Evolutionary conservation across 2,797 vertebrate genomes (phyloP).

Genomic region (Sphaeramia orbicularis): DNA sequence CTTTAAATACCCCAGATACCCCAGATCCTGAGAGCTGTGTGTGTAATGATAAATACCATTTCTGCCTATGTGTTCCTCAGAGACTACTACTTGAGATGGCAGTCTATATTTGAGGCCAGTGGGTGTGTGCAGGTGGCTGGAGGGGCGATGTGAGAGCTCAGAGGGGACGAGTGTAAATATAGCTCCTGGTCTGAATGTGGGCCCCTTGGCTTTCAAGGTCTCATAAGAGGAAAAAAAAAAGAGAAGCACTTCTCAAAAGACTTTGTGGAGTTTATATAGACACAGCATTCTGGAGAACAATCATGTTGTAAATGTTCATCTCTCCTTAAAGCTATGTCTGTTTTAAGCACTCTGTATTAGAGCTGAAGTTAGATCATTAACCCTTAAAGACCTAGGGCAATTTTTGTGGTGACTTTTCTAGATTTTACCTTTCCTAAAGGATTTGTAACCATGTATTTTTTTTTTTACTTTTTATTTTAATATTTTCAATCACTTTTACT

Average conservation of each 20-base stretch:
- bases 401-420: too few species aligned
- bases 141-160: constrained; percentile 59
- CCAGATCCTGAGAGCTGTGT: constrained; percentile 50
- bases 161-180: constrained; percentile 73
- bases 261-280: constrained; percentile 48
- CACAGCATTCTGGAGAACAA: constrained; percentile 20
- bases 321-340: background rate
- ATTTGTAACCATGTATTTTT: too few species aligned
- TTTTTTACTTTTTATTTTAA: too few species aligned
- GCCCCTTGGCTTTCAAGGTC: constrained; percentile 65
- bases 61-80: constrained; percentile 60
- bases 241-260: constrained; percentile 73
- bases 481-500: too few species aligned
- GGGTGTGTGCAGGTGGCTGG: constrained; percentile 52
- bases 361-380: too few species aligned
- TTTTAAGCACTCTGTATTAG: background rate
- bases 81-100: constrained; percentile 58
- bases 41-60: constrained; percentile 44
- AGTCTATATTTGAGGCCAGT: constrained; percentile 74
- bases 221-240: constrained; percentile 70
- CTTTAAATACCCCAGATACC: constrained; percentile 51
- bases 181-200: constrained; percentile 71
- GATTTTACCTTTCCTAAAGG: too few species aligned
- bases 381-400: too few species aligned
- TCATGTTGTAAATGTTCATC: constrained; percentile 14